Conservation (phyloP, 1,140 invertebrate species). For the Nephotettix cincticeps region DNA sequence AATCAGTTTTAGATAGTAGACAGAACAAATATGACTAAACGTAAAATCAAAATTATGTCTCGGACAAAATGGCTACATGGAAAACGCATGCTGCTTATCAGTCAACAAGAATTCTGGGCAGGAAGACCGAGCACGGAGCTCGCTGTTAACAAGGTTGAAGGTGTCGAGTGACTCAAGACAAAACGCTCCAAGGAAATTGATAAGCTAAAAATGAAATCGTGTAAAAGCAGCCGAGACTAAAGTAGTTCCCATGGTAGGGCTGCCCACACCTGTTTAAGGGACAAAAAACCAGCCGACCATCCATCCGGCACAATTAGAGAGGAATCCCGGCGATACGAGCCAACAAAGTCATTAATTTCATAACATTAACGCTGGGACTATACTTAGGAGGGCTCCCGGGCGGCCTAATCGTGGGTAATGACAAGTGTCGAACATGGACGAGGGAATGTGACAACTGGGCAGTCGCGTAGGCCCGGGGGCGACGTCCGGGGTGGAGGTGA, state of each 20-base stretch:
- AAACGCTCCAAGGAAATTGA: not conserved
- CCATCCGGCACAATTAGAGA: conserved; percentile 11
- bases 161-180: not conserved
- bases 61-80: too few relatives aligned
- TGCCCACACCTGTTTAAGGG: conserved; percentile 10
- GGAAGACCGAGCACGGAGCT: too few relatives aligned
- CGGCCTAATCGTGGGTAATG: not conserved
- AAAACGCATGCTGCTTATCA: too few relatives aligned
- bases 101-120: too few relatives aligned
- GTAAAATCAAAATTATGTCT: too few relatives aligned
- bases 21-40: too few relatives aligned
- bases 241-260: conserved; percentile 7
- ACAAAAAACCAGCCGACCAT: conserved; percentile 9
- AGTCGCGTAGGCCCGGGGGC: too few relatives aligned
- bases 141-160: not conserved
- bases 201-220: conserved; percentile 25
- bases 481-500: not conserved
- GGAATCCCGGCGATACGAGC: conserved; percentile 1
- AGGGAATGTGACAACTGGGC: not conserved
- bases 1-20: too few relatives aligned
- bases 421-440: not conserved
- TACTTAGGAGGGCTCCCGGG: not conserved
- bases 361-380: conserved; percentile 17
- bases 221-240: conserved; percentile 9
- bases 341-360: conserved; percentile 18